Evolutionary conservation across 1,140 invertebrate species (phyloP), one percentile per base, ranked within the genome.

Genomic region (Zaprionus lachaisei): DNA sequence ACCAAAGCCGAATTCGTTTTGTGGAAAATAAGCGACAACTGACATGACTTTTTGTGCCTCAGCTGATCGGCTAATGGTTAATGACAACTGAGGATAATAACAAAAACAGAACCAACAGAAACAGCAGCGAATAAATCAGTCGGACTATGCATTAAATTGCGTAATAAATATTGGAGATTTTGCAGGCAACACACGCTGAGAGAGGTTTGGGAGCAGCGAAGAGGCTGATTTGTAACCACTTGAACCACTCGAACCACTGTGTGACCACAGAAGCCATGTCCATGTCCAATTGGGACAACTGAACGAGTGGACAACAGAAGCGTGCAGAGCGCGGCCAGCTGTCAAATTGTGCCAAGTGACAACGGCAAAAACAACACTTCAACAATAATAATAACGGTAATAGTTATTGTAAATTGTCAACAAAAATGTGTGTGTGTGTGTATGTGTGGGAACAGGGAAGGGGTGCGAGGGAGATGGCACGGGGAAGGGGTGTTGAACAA

Each of bases 61-160:
- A 64, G 61, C 61, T 72, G 68, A 71, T 76, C 68, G 70, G 22
- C 44, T 72, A 77, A 77, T 77, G 74, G 69, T 67, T 67, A 77
- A 77, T 65, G 70, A 77, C 69, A 72, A 72, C 58, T 65, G 57
- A 41, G 44, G 37, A 55, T 34, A 41, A 44, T 34, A 51, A 38
- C 41, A 49, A 47, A 7, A 72, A 37, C 44, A 51, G 34, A 51
- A 49, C 31, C 12, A 77, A 47, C 58, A 28, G 57, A 15, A 22
- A 22, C 12, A 49, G 61, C 38, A 41, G 44, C 22, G 54, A 31
- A 44, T 57, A 22, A 67, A 22, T 66, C 47, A 12, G 14, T 4
- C 26, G 22, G 24, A 58, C 51, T 47, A 44, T 51, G 51, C 57
- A 56, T 62, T 20, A 55, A 72, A 72, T 76, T 72, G 38, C 55